phyloP scores from a whole-genome alignment of 2,888 invertebrate species.

The Habrosyne pyritoides region DNA sequence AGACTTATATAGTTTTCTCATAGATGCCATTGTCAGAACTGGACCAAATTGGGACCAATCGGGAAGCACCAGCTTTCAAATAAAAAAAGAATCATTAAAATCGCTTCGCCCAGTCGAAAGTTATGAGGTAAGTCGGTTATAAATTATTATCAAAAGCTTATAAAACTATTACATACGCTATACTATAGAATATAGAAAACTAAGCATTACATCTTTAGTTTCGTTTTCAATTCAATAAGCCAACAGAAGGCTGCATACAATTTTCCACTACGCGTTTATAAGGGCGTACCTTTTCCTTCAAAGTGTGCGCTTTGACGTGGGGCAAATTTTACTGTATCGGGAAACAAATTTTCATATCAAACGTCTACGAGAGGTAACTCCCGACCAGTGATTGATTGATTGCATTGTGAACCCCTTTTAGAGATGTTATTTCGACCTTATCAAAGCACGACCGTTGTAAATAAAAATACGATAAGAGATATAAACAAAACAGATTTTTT shows the following conservation, averaged over 20 bases:
- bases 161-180: no score
- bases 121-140: no score
- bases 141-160: no score
- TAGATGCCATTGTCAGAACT: no score
- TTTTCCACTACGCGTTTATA: background rate
- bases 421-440: constrained; percentile 19
- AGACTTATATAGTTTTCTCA: no score
- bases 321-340: constrained; percentile 20
- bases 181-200: no score
- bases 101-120: no score
- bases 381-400: constrained; percentile 33
- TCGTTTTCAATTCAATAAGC: background rate
- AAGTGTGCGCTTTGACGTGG: background rate
- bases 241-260: background rate
- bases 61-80: no score
- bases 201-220: background rate
- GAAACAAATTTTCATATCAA: constrained; percentile 25
- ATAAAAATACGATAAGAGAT: background rate
- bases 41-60: no score
- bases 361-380: constrained; percentile 10
- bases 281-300: background rate
- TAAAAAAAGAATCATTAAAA: no score
- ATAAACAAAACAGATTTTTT: background rate
- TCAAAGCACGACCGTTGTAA: constrained; percentile 1
- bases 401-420: constrained; percentile 28